phyloP scores from a whole-genome alignment of 2,888 invertebrate genomes.

The Pammene aurita region DNA sequence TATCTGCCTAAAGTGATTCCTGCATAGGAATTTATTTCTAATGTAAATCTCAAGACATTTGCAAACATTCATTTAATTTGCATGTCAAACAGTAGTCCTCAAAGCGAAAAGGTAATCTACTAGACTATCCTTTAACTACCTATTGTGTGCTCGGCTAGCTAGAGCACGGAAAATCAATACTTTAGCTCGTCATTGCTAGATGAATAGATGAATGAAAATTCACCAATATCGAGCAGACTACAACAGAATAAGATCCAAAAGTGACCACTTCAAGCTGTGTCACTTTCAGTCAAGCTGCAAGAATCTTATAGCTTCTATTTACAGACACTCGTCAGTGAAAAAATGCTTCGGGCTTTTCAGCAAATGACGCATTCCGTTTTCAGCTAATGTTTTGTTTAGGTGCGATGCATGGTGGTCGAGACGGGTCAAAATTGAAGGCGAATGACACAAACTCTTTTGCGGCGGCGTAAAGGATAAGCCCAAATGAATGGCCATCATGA shows the following conservation, averaged over 20 bases:
- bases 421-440: slow-evolving; percentile 73
- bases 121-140: slow-evolving; percentile 50
- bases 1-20: neutral
- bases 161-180: slow-evolving; percentile 75
- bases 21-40: neutral
- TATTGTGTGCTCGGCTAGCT: slow-evolving; percentile 64
- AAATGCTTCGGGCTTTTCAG: slow-evolving; percentile 19
- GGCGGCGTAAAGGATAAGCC: slow-evolving; percentile 82
- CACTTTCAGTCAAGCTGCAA: slow-evolving; percentile 26
- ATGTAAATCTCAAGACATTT: neutral
- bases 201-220: slow-evolving; percentile 42
- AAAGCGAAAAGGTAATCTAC: slow-evolving; percentile 8
- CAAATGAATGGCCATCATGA: slow-evolving; percentile 83
- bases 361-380: slow-evolving; percentile 63
- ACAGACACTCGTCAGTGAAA: slow-evolving; percentile 17
- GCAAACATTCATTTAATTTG: slow-evolving; percentile 9
- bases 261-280: slow-evolving; percentile 35
- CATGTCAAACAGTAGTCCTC: slow-evolving; percentile 8
- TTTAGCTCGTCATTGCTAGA: slow-evolving; percentile 54
- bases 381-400: slow-evolving; percentile 67
- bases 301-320: slow-evolving; percentile 18
- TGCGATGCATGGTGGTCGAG: slow-evolving; percentile 68
- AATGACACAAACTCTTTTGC: slow-evolving; percentile 81
- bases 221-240: slow-evolving; percentile 42
- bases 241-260: slow-evolving; percentile 9